These are phyloP conservation scores for Nothobranchius furzeri DNA, from an alignment of 2,113 vertebrate genomes.

Conservation along the genomic window DNA sequence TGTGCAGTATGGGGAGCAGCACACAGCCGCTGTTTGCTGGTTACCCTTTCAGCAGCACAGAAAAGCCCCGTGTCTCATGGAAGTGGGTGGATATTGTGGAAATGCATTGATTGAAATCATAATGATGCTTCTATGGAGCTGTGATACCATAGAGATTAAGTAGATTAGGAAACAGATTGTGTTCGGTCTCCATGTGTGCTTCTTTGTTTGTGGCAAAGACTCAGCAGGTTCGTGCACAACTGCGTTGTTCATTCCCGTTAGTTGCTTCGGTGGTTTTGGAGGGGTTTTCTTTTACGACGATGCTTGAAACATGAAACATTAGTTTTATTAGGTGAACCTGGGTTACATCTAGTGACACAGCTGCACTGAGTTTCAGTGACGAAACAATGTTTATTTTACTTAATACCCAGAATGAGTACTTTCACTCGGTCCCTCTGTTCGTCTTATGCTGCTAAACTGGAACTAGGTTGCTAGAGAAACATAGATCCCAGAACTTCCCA, in stretches of 20 bases:
- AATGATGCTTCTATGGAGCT: slow-evolving; percentile 38
- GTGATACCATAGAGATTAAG: slow-evolving; percentile 40
- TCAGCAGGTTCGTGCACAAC: slow-evolving; percentile 25
- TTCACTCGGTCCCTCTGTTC: background rate
- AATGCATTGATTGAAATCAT: slow-evolving; percentile 41
- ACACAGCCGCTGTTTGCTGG: slow-evolving; percentile 36
- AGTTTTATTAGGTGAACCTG: background rate
- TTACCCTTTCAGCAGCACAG: slow-evolving; percentile 45
- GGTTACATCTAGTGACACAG: background rate
- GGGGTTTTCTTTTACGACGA: background rate
- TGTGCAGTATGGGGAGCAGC: slow-evolving; percentile 53
- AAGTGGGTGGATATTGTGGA: slow-evolving; percentile 29
- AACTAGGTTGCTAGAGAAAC: too few species aligned
- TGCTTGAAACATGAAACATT: background rate
- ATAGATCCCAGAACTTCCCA: too few species aligned
- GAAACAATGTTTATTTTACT: background rate
- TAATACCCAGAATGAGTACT: background rate
- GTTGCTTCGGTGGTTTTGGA: background rate
- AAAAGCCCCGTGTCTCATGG: slow-evolving; percentile 30
- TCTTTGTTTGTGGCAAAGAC: slow-evolving; percentile 26
- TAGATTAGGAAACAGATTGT: slow-evolving; percentile 40
- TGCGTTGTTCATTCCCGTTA: slow-evolving; percentile 18
- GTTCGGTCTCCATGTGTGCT: slow-evolving; percentile 12
- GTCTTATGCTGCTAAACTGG: too few species aligned
- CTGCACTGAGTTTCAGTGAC: background rate